Evolutionary conservation across 1,140 invertebrate genomes (phyloP).

Genomic region (Manduca sexta): DNA sequence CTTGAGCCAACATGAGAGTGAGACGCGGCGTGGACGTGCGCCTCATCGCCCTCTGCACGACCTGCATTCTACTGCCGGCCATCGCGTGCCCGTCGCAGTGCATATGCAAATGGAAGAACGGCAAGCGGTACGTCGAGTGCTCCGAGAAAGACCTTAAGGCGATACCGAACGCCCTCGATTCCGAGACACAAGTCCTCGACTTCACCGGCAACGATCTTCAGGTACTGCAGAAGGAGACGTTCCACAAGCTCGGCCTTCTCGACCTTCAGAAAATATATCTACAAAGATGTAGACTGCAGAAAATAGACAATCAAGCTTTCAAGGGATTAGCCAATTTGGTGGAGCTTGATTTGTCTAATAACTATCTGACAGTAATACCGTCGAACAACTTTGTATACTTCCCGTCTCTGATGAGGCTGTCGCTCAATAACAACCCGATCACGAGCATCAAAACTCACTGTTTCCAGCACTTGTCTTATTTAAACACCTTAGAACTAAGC

Average conservation of each 20-base stretch:
- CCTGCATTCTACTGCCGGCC: slow-evolving; percentile 50
- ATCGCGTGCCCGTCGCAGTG: slow-evolving; percentile 83
- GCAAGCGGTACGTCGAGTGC: slow-evolving; percentile 92
- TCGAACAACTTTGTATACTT: slow-evolving; percentile 84
- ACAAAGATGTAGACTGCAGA: slow-evolving; percentile 82
- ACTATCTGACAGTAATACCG: slow-evolving; percentile 84
- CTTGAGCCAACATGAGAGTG: slow-evolving; percentile 63
- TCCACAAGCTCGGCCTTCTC: slow-evolving; percentile 84
- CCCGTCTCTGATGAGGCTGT: slow-evolving; percentile 86
- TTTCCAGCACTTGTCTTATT: slow-evolving; percentile 82
- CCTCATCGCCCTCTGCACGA: slow-evolving; percentile 61
- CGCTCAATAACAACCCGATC: slow-evolving; percentile 87
- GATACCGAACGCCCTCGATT: slow-evolving; percentile 86
- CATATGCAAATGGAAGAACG: slow-evolving; percentile 92
- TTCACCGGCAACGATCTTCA: slow-evolving; percentile 87
- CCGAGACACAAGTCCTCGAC: slow-evolving; percentile 92
- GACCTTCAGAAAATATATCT: slow-evolving; percentile 91
- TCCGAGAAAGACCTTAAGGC: slow-evolving; percentile 81
- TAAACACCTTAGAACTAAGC: slow-evolving; percentile 88
- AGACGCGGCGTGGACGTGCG: slow-evolving; percentile 50
- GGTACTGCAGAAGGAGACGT: slow-evolving; percentile 82
- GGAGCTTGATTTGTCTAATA: slow-evolving; percentile 90
- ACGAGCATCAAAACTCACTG: slow-evolving; percentile 79
- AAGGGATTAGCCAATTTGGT: slow-evolving; percentile 89
- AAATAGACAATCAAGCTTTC: slow-evolving; percentile 86